These are phyloP conservation scores for Eptesicus fuscus DNA, from an alignment of 2,113 vertebrate genomes.

Conservation along the genomic window DNA sequence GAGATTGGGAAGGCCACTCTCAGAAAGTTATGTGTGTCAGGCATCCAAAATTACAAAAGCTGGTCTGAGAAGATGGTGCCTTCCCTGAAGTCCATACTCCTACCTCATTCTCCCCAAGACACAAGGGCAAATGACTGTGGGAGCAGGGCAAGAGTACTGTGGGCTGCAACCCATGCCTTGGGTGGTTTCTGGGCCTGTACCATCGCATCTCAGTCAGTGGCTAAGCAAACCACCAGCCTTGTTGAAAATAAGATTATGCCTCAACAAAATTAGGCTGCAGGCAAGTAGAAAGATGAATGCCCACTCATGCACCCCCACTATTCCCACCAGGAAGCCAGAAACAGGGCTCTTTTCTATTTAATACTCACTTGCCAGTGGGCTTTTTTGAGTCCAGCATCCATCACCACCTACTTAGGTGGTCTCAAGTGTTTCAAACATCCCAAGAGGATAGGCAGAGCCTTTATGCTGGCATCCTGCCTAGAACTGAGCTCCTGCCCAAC, in stretches of 20 bases:
- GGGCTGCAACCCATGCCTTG: neutral
- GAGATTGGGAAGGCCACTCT: neutral
- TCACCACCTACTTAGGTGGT: neutral
- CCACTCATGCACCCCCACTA: neutral
- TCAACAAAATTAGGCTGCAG: neutral
- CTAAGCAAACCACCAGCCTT: neutral
- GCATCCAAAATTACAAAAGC: neutral
- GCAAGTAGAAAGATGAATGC: neutral
- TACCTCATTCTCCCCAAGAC: neutral
- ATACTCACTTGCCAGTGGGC: neutral
- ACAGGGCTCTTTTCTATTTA: neutral
- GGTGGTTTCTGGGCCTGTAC: neutral
- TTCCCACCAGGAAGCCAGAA: neutral
- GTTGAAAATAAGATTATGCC: neutral
- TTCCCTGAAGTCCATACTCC: neutral
- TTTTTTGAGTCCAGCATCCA: neutral
- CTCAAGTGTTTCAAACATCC: neutral
- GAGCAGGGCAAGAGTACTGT: neutral
- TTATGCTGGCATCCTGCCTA: neutral
- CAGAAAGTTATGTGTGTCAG: neutral
- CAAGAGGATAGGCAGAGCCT: neutral
- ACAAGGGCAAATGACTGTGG: neutral
- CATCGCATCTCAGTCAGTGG: neutral
- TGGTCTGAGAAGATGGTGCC: neutral
- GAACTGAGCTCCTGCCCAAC: neutral